phyloP scores from a whole-genome alignment of 2,888 invertebrate species.

The Limenitis camilla region DNA sequence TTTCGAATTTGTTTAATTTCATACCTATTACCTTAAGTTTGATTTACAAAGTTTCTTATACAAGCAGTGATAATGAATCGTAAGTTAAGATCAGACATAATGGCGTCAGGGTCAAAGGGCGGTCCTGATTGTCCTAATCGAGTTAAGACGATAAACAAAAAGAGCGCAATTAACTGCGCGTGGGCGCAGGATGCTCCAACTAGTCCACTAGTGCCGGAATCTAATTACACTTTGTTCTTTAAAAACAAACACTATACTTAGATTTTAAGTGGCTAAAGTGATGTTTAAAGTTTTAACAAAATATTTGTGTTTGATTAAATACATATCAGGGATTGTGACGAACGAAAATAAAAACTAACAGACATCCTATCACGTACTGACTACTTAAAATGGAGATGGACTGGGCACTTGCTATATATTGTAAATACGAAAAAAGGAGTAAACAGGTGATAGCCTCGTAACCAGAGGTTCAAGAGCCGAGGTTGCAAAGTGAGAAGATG shows the following conservation, averaged over 20 bases:
- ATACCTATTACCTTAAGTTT: too few species aligned
- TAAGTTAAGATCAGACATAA: slow-evolving; percentile 36
- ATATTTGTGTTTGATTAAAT: not conserved
- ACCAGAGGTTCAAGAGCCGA: too few species aligned
- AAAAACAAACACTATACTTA: slow-evolving; percentile 29
- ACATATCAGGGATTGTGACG: too few species aligned
- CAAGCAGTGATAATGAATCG: slow-evolving; percentile 24
- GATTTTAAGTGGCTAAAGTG: slow-evolving; percentile 7
- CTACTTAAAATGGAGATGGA: too few species aligned
- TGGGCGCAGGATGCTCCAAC: slow-evolving; percentile 58
- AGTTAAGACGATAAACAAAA: slow-evolving; percentile 69
- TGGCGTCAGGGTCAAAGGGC: slow-evolving; percentile 61
- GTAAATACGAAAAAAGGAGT: too few species aligned
- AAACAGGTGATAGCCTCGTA: too few species aligned
- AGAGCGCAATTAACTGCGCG: slow-evolving; percentile 63
- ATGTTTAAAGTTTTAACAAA: not conserved
- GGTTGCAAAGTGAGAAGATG: too few species aligned
- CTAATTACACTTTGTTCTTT: slow-evolving; percentile 35
- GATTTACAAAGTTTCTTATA: too few species aligned
- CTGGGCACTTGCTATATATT: too few species aligned
- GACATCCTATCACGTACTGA: too few species aligned
- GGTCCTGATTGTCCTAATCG: slow-evolving; percentile 68
- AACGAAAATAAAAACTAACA: too few species aligned
- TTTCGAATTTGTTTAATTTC: too few species aligned
- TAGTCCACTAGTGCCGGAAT: slow-evolving; percentile 42